These are phyloP conservation scores for Trachops cirrhosus DNA, from an alignment of 2,797 vertebrate genomes.

Conservation along the genomic window DNA sequence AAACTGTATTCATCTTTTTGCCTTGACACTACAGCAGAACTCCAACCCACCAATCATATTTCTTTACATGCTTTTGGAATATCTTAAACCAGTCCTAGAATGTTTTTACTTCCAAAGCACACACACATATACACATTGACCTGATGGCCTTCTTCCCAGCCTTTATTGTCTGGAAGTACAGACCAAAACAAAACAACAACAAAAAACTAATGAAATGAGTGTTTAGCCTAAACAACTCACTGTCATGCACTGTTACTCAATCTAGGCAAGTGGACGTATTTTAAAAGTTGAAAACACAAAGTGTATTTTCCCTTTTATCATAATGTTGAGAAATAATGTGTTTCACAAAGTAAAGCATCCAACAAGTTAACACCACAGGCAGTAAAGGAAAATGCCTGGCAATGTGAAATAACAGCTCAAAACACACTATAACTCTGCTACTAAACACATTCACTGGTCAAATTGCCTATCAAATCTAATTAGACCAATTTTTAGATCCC, in stretches of 20 bases:
- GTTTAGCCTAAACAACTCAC: neutral
- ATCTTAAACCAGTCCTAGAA: too few species aligned
- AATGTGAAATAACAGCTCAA: neutral
- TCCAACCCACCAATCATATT: neutral
- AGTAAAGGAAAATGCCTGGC: neutral
- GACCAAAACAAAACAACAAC: neutral
- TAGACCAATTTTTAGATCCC: neutral
- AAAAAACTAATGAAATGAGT: neutral
- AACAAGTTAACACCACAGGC: neutral
- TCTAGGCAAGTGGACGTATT: neutral
- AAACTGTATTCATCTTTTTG: neutral
- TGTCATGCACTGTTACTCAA: neutral
- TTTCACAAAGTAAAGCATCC: constrained; percentile 6
- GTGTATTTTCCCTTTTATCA: neutral
- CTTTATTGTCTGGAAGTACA: neutral
- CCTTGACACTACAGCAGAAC: neutral
- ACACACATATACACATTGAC: too few species aligned
- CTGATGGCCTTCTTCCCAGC: too few species aligned
- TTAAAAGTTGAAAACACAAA: neutral
- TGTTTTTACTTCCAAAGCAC: too few species aligned
- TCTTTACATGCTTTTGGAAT: neutral
- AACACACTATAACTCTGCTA: neutral
- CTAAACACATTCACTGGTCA: neutral
- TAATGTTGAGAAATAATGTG: neutral
- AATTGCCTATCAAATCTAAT: neutral